Evolutionary conservation across 2,888 invertebrate species (phyloP), one percentile per base, ranked within the genome.

Genomic region (Mythimna pallens): DNA sequence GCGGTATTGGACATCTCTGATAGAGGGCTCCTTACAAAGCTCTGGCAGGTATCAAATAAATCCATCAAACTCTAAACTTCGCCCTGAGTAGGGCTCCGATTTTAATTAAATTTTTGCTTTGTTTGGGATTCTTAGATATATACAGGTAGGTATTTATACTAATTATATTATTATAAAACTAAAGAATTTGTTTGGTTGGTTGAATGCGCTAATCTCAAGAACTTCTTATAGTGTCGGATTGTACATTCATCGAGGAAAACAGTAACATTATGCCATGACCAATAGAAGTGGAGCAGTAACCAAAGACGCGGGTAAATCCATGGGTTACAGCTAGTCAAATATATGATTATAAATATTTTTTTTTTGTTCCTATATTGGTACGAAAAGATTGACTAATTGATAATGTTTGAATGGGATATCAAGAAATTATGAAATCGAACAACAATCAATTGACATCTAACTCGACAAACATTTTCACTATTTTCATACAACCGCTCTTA

Each of bases 31-130:
- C 84, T 88, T 82, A 86, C 84, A 87, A 85, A 88, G 82, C 75
- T 76, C 65, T 85, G 83, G 58, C 85, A 85, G 87, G 84, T 87
- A 85, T 86, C 83, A 83, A 85, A 86, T 86, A 82, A 86, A 83
- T 86, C 77, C 70, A 85, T 89, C 86, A 85, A 86, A 83, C 82
- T 83, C 75, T 66, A 67, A 74, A 82, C 73, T 74, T 71, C 47
- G 52, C 20, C 30, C 36, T 36, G 67, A 67, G 70, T 58, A 70
- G 64, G 65, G 78, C 70, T 71, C 55, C 55, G 14, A 54, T 63
- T 81, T 84, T 82, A 78, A 85, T 85, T 83, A 82, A 72, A 81
- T 76, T 82, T 84, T 81, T 67, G 73, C 57, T 81, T 76, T 84
- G 72, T 80, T 80, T 72, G 43, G 65, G 68, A 36, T 58, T 73